phyloP scores from a whole-genome alignment of 2,888 invertebrate species.

The Norana najaformis region DNA sequence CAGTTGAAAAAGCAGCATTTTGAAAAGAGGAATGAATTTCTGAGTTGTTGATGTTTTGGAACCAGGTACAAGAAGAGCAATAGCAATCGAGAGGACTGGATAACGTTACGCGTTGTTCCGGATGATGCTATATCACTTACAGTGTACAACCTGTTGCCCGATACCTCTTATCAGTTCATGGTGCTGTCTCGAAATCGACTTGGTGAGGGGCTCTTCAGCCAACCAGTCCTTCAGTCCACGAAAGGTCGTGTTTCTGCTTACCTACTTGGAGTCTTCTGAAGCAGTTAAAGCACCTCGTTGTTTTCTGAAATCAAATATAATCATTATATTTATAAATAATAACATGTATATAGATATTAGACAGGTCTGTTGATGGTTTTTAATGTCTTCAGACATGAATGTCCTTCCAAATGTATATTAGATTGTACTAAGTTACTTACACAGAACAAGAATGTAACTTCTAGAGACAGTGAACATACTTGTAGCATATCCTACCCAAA shows the following conservation, averaged over 20 bases:
- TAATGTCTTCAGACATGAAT: too few species aligned
- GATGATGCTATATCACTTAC: slow-evolving; percentile 87
- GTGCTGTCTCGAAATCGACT: slow-evolving; percentile 90
- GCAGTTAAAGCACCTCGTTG: neutral
- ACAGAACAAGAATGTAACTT: too few species aligned
- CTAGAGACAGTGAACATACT: too few species aligned
- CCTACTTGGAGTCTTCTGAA: neutral
- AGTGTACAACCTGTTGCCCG: slow-evolving; percentile 85
- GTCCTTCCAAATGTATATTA: too few species aligned
- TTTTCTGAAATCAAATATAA: neutral
- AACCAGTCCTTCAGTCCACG: slow-evolving; percentile 70
- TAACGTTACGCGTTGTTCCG: slow-evolving; percentile 72
- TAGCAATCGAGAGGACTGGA: slow-evolving; percentile 40
- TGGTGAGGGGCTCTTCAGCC: slow-evolving; percentile 94
- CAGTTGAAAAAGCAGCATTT: neutral
- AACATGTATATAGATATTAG: too few species aligned
- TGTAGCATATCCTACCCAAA: too few species aligned
- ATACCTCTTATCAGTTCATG: slow-evolving; percentile 92
- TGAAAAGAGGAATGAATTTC: too few species aligned
- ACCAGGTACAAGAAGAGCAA: slow-evolving; percentile 30
- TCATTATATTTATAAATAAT: too few species aligned
- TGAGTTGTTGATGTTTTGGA: neutral
- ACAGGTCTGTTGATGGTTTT: too few species aligned
- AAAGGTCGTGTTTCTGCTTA: slow-evolving; percentile 20
- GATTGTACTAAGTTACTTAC: too few species aligned